phyloP scores from a whole-genome alignment of 2,888 invertebrate genomes.

The Luperina testacea region DNA sequence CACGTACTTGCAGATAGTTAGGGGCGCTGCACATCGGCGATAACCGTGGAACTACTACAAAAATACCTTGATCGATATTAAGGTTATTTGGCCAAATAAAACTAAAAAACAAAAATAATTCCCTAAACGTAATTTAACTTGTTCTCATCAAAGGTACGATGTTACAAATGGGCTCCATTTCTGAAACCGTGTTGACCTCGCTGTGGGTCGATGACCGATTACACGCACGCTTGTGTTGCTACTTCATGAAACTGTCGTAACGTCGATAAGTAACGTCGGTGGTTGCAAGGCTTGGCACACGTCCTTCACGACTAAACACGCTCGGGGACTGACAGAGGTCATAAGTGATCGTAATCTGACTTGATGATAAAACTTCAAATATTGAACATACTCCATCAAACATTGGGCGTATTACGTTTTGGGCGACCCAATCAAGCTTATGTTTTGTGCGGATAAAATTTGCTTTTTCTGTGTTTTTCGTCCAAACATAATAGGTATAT shows the following conservation, averaged over 20 bases:
- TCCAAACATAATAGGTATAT: not conserved
- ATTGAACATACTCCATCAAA: not conserved
- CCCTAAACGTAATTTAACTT: slow-evolving; percentile 12
- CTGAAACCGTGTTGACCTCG: slow-evolving; percentile 23
- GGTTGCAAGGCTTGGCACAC: not conserved
- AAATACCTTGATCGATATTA: not conserved
- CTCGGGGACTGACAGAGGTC: not conserved
- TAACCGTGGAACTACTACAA: not conserved
- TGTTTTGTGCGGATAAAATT: not conserved
- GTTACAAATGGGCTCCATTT: slow-evolving; percentile 30
- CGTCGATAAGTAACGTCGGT: not conserved
- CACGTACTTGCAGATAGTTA: slow-evolving; percentile 8
- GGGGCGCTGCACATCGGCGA: not conserved
- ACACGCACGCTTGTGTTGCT: slow-evolving; percentile 28
- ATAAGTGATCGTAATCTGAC: not conserved
- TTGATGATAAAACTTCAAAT: not conserved
- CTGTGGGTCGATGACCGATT: slow-evolving; percentile 34
- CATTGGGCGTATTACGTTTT: not conserved
- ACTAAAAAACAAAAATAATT: not conserved
- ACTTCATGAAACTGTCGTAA: slow-evolving; percentile 9
- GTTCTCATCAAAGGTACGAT: slow-evolving; percentile 13
- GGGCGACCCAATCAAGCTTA: not conserved
- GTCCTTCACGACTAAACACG: slow-evolving; percentile 3
- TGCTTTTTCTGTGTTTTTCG: not conserved
- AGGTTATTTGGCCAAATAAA: too few species aligned